Evolutionary conservation across 2,888 invertebrate species (phyloP).

Genomic region (Drosophila phalerata): DNA sequence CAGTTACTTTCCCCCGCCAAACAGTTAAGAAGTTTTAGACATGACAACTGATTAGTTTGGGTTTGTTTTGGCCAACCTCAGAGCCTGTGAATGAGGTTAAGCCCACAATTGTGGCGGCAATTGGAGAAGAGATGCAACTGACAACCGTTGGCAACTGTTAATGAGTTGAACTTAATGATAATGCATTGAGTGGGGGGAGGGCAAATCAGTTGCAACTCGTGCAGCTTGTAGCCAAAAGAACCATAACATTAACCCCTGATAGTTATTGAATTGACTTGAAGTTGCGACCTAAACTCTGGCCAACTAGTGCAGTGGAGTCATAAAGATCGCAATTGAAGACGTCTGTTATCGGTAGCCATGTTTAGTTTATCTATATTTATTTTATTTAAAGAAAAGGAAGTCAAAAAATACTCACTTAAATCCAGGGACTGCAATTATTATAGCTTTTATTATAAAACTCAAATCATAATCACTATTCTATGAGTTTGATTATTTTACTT

Average conservation of each 20-base stretch:
- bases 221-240: not conserved
- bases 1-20: not conserved
- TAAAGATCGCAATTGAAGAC: not conserved
- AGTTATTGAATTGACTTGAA: slow-evolving; percentile 14
- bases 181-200: slow-evolving; percentile 14
- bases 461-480: too few relatives aligned
- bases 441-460: too few relatives aligned
- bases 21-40: slow-evolving; percentile 50
- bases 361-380: not conserved
- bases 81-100: slow-evolving; percentile 69
- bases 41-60: slow-evolving; percentile 74
- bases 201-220: slow-evolving; percentile 20
- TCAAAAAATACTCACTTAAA: too few relatives aligned
- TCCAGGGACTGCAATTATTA: too few relatives aligned
- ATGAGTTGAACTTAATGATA: slow-evolving; percentile 46
- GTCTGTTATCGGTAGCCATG: too few relatives aligned
- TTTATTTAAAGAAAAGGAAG: too few relatives aligned
- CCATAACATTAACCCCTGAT: slow-evolving; percentile 4
- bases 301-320: slow-evolving; percentile 7
- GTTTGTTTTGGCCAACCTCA: slow-evolving; percentile 37
- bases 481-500: too few relatives aligned
- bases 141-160: slow-evolving; percentile 10
- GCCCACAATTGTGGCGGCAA: slow-evolving; percentile 20
- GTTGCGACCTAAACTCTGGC: not conserved
- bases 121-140: slow-evolving; percentile 22